These are phyloP conservation scores for Ceratotherium simum DNA, from an alignment of 2,113 vertebrate species.

Conservation along the genomic window DNA sequence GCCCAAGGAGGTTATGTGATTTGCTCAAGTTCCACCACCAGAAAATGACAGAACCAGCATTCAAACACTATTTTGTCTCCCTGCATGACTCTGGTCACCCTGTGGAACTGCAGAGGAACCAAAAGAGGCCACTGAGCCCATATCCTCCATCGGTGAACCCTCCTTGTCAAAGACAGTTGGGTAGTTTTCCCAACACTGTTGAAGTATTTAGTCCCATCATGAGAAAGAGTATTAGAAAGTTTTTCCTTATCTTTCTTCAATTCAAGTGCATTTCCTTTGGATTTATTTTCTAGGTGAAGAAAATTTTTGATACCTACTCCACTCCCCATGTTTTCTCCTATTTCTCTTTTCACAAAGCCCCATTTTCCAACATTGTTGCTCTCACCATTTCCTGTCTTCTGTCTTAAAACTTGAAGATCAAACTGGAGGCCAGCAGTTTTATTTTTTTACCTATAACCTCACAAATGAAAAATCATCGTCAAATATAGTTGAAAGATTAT, in stretches of 20 bases:
- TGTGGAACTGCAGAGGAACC: background rate
- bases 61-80: background rate
- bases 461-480: background rate
- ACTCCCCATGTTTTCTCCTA: background rate
- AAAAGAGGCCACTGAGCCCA: background rate
- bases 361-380: background rate
- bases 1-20: background rate
- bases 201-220: background rate
- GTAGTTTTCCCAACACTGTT: background rate
- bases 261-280: background rate
- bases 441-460: background rate
- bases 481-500: background rate
- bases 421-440: background rate
- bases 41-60: background rate
- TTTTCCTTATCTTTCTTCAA: background rate
- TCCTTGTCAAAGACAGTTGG: background rate
- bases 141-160: background rate
- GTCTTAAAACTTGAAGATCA: background rate
- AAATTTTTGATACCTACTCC: background rate
- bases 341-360: background rate
- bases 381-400: background rate
- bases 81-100: background rate
- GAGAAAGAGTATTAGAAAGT: background rate
- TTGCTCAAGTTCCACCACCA: background rate
- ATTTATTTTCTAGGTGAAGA: slow-evolving; percentile 1